A percentile compares a stretch with the other conserved stretches of the same genome.
phyloP scores from a whole-genome alignment of 2,797 vertebrate genomes.

The Decapterus maruadsi region DNA sequence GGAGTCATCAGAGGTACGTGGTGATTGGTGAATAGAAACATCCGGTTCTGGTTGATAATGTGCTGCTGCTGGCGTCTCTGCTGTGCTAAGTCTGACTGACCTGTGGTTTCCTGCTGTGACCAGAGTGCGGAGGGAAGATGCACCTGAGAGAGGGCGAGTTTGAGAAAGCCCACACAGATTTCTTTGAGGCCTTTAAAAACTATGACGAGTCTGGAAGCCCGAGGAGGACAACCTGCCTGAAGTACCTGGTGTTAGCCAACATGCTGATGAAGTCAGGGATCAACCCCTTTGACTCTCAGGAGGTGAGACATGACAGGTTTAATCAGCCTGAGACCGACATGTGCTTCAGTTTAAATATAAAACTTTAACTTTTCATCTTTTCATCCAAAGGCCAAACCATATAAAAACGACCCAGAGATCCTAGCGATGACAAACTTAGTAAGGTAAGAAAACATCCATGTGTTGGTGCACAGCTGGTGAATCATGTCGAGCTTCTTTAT shows the following conservation, averaged over 20 bases:
- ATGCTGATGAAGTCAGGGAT: slow-evolving; percentile 99
- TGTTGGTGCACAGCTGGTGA: too few species aligned
- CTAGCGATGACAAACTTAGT: slow-evolving; percentile 99
- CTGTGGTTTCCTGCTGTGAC: slow-evolving; percentile 43
- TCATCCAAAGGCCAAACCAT: slow-evolving; percentile 93
- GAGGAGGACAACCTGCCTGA: slow-evolving; percentile 98
- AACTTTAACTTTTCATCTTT: slow-evolving; percentile 16
- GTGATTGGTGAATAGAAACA: too few species aligned
- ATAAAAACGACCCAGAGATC: slow-evolving; percentile 99
- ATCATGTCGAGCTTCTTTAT: too few species aligned
- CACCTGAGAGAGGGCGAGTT: slow-evolving; percentile 99
- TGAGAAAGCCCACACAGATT: slow-evolving; percentile 99
- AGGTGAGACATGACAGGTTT: slow-evolving; percentile 81
- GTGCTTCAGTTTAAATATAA: not conserved
- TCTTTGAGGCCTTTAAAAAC: slow-evolving; percentile 99
- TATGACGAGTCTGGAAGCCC: slow-evolving; percentile 99
- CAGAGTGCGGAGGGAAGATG: slow-evolving; percentile 99
- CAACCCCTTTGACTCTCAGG: slow-evolving; percentile 99
- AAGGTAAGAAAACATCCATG: slow-evolving; percentile 91
- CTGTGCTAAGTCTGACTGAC: slow-evolving; percentile 31
- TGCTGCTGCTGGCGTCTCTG: too few species aligned
- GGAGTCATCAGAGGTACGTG: slow-evolving; percentile 99
- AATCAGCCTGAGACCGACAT: too few species aligned
- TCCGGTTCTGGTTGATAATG: too few species aligned
- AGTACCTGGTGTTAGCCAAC: slow-evolving; percentile 99